Evolutionary conservation across 2,113 vertebrate genomes (phyloP).

Genomic region (Clarias macrocephalus): DNA sequence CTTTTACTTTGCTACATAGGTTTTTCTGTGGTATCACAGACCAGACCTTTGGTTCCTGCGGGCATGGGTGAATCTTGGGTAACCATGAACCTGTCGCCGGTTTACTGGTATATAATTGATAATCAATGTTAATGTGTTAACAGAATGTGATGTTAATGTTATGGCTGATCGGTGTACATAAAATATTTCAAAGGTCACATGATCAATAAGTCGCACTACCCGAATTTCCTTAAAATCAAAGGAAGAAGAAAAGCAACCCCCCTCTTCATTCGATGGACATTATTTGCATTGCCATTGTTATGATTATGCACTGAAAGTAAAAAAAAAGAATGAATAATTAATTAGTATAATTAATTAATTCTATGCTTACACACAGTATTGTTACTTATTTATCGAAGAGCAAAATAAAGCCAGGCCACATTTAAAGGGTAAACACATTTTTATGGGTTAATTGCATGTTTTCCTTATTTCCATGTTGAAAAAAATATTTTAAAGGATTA

Average conservation of each 20-base stretch:
- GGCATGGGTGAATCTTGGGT: too few relatives aligned
- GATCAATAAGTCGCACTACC: neutral
- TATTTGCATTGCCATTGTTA: neutral
- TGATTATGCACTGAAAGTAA: neutral
- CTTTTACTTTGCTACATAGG: too few relatives aligned
- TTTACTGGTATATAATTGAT: too few relatives aligned
- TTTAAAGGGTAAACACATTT: neutral
- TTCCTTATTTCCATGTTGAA: neutral
- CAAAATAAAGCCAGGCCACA: neutral
- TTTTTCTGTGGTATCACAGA: too few relatives aligned
- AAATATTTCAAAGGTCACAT: neutral
- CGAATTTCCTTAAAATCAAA: neutral
- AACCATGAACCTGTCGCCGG: too few relatives aligned
- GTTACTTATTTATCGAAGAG: neutral
- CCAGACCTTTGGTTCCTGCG: too few relatives aligned
- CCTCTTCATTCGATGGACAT: neutral
- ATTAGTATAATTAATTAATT: neutral
- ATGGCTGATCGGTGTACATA: too few relatives aligned
- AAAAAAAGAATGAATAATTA: neutral
- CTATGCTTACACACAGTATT: neutral
- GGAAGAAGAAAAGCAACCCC: neutral
- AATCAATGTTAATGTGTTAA: too few relatives aligned
- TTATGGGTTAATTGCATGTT: neutral
- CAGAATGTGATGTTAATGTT: too few relatives aligned
- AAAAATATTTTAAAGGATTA: neutral